phyloP scores from a whole-genome alignment of 1,140 invertebrate species.

The Drosophila lini region DNA sequence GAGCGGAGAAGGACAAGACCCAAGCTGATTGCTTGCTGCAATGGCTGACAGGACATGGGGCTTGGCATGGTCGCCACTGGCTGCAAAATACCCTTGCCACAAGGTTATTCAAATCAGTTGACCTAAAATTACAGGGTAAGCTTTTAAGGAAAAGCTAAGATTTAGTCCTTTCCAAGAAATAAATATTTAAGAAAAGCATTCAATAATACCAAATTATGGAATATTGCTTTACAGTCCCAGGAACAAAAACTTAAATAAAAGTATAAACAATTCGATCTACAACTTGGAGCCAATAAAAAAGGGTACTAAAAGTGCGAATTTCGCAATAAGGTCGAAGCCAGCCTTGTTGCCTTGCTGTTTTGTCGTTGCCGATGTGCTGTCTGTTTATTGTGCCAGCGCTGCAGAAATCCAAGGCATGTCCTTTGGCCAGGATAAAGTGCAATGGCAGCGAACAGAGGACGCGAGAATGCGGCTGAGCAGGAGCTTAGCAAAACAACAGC shows the following conservation, averaged over 20 bases:
- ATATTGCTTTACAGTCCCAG: no score
- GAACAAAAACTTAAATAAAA: neutral
- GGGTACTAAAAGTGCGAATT: neutral
- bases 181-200: neutral
- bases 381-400: constrained; percentile 71
- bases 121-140: neutral
- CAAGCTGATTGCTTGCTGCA: constrained; percentile 76
- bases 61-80: constrained; percentile 4
- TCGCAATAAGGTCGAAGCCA: neutral
- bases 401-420: constrained; percentile 70
- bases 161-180: neutral
- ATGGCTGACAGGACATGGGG: constrained; percentile 69
- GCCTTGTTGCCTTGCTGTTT: constrained; percentile 51
- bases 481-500: constrained; percentile 69
- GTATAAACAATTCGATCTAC: neutral
- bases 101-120: constrained; percentile 22
- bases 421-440: constrained; percentile 59
- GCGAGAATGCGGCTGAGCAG: constrained; percentile 26
- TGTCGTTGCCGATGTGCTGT: constrained; percentile 59
- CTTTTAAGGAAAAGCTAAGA: no score
- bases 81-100: constrained; percentile 30
- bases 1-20: constrained; percentile 49
- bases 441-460: constrained; percentile 33
- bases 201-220: rapidly evolving
- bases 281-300: neutral